Evolutionary conservation across 2,113 vertebrate genomes (phyloP), one percentile per base, ranked within the genome.

Genomic region (Clinocottus analis): DNA sequence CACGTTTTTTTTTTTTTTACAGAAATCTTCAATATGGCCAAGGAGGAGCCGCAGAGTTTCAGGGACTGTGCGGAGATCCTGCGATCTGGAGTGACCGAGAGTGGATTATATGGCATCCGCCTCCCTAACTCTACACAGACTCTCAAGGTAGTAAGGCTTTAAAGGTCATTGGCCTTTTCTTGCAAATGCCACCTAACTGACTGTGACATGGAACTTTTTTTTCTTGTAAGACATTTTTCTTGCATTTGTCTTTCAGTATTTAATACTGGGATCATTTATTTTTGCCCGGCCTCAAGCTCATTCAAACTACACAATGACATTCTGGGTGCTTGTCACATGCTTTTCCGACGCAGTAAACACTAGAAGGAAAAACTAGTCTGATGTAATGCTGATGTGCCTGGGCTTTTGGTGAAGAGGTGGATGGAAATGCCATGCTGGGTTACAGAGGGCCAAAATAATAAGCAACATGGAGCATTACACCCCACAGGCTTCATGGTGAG

Each of bases 41-140:
- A 89, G 75, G 92, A 91, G 56, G 91, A 95, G 75, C 68, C 65
- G 6, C 74, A 65, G 17, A 79, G 23, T 63, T 95, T 95, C 79
- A 90, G 85, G 64, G 94, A 96, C 85, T 96, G 95, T 76, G 92
- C 95, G 0, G 94, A 95, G 37, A 93, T 95, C 56, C 93, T 94
- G 81, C 92, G 86, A 80, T 91, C 91, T 21, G 95, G 95, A 77
- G 85, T 92, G 71, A 93, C 89, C 39, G 90, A 93, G 45, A 95
- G 85, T 58, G 95, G 96, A 72, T 85, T 94, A 78, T 95, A 96
- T 37, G 91, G 72, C 71, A 93, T 96, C 72, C 90, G 69, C 27
- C 87, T 94, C 13, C 66, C 90, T 45, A 96, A 96, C 86, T 91
- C 93, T 33, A 94, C 94, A 6, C 92, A 91, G 59, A 90, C 90